phyloP scores from a whole-genome alignment of 2,888 invertebrate species.

The Zelleria hepariella region DNA sequence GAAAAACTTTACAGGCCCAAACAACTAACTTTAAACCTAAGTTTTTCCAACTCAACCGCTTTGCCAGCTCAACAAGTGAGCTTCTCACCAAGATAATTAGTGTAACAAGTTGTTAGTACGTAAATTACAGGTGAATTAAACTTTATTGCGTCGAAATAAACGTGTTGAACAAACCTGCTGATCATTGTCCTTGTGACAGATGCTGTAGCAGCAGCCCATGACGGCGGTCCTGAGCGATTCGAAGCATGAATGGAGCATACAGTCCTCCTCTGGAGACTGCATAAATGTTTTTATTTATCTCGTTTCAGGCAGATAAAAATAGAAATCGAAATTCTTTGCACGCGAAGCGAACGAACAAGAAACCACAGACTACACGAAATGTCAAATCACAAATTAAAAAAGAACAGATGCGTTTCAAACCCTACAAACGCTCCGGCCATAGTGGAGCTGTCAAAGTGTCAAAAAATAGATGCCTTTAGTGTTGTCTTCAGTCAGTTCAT shows the following conservation, averaged over 20 bases:
- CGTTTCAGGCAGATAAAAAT: constrained; percentile 45
- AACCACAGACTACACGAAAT: too few species aligned
- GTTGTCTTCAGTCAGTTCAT: too few species aligned
- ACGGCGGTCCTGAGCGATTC: constrained; percentile 57
- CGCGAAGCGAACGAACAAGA: neutral
- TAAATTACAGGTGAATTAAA: neutral
- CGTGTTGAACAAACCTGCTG: constrained; percentile 72
- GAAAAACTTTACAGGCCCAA: neutral
- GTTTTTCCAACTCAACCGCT: neutral
- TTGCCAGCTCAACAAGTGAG: neutral
- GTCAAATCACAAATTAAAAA: neutral
- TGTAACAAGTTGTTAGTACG: neutral
- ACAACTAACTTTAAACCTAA: neutral
- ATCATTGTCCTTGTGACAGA: constrained; percentile 78
- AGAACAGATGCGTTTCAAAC: too few species aligned
- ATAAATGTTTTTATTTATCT: constrained; percentile 48
- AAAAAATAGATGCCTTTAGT: too few species aligned
- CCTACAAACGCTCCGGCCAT: too few species aligned
- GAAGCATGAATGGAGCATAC: constrained; percentile 65
- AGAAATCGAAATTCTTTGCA: constrained; percentile 27
- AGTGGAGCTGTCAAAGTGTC: too few species aligned
- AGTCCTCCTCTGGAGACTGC: constrained; percentile 61
- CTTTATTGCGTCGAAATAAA: constrained; percentile 3
- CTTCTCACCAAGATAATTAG: neutral
- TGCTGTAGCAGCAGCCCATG: constrained; percentile 81